These are phyloP conservation scores for Delphinus delphis DNA, from an alignment of 2,113 vertebrate genomes.

Conservation along the genomic window DNA sequence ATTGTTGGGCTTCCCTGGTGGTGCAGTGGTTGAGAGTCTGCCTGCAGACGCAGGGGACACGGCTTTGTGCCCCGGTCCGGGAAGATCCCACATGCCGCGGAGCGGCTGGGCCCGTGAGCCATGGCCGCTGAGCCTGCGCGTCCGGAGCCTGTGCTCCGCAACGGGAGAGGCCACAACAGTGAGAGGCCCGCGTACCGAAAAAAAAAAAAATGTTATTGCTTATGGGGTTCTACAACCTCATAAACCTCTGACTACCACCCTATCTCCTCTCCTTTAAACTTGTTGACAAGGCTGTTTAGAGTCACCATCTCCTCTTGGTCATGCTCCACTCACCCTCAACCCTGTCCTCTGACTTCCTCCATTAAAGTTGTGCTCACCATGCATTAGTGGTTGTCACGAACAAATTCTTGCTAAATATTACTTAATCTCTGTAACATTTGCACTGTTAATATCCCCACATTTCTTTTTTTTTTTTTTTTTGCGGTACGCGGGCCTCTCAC, in stretches of 20 bases:
- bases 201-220: neutral
- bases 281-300: neutral
- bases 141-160: too few relatives aligned
- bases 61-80: too few relatives aligned
- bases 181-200: rapidly evolving
- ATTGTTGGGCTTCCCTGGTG: too few relatives aligned
- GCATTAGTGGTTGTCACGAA: neutral
- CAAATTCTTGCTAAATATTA: neutral
- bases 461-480: neutral
- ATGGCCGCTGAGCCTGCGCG: too few relatives aligned
- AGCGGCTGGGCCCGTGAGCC: too few relatives aligned
- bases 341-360: neutral
- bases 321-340: neutral
- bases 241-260: neutral
- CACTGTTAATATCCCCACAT: neutral
- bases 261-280: neutral
- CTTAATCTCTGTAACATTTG: neutral
- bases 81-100: too few relatives aligned
- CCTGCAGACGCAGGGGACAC: too few relatives aligned
- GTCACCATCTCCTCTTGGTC: neutral
- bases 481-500: too few relatives aligned
- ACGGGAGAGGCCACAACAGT: too few relatives aligned
- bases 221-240: neutral
- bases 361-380: neutral
- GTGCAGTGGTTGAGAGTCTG: too few relatives aligned